A percentile compares a stretch with the other conserved stretches of the same genome.
These are phyloP conservation scores for Cavia porcellus DNA, from an alignment of 2,113 vertebrate species.

Conservation along the genomic window DNA sequence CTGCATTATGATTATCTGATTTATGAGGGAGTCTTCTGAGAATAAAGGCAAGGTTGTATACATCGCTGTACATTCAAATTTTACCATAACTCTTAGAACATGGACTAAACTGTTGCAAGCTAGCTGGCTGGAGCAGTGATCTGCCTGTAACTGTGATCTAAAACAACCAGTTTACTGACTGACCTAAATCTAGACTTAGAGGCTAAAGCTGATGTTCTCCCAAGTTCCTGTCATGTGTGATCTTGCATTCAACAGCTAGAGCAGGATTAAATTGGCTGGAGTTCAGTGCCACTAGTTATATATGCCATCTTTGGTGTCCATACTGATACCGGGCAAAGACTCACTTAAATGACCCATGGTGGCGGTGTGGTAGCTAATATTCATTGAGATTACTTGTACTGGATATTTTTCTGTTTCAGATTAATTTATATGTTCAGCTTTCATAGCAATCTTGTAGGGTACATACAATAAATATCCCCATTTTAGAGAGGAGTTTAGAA, in stretches of 20 bases:
- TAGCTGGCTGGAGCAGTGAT: background rate
- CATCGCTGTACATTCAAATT: background rate
- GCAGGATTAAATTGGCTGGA: background rate
- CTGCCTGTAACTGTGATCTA: background rate
- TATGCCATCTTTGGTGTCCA: background rate
- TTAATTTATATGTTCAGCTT: background rate
- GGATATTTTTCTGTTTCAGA: background rate
- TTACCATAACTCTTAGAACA: background rate
- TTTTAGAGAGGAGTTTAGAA: constrained; percentile 12
- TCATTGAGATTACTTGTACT: background rate
- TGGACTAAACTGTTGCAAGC: background rate
- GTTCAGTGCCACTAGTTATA: background rate
- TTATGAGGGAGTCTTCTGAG: background rate
- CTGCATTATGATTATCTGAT: background rate
- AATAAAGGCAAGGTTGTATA: background rate
- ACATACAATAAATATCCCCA: background rate
- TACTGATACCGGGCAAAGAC: background rate
- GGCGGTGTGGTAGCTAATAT: background rate
- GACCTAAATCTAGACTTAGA: background rate
- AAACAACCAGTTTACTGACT: background rate
- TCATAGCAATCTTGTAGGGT: background rate
- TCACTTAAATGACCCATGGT: background rate
- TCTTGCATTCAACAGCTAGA: background rate
- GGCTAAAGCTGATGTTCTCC: background rate
- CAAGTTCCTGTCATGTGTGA: background rate